Evolutionary conservation across 2,113 vertebrate species (phyloP).

Genomic region (Brachyistius frenatus): DNA sequence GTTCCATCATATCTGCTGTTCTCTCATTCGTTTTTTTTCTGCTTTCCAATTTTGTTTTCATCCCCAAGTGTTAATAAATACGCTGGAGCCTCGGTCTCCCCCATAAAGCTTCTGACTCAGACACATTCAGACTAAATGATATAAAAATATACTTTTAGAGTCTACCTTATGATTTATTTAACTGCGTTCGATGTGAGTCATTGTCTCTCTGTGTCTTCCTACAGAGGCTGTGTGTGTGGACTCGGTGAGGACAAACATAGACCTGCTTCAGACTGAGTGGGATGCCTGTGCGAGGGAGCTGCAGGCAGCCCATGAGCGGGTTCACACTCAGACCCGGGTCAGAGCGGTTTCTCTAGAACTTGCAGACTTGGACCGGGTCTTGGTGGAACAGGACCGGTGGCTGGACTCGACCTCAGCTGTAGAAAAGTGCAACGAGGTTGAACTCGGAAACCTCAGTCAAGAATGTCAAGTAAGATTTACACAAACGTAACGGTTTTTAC

Average conservation of each 20-base stretch:
- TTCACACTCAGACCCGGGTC: conserved; percentile 85
- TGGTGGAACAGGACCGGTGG: conserved; percentile 87
- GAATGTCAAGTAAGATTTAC: conserved; percentile 86
- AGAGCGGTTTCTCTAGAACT: conserved; percentile 85
- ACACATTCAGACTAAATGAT: too few relatives aligned
- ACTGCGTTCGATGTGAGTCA: neutral
- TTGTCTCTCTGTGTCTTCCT: conserved; percentile 6
- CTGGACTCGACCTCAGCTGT: conserved; percentile 50
- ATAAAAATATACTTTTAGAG: too few relatives aligned
- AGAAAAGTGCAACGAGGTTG: conserved; percentile 52
- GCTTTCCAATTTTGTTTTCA: neutral
- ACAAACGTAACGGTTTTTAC: neutral
- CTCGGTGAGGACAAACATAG: conserved; percentile 72
- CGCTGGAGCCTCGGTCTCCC: too few relatives aligned
- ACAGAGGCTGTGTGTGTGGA: conserved; percentile 82
- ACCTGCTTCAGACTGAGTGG: conserved; percentile 87
- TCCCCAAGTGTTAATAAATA: neutral
- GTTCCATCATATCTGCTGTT: neutral
- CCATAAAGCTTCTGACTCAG: too few relatives aligned
- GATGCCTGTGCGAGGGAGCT: conserved; percentile 81
- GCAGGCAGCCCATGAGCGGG: conserved; percentile 82
- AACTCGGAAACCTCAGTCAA: conserved; percentile 76
- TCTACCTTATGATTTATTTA: neutral
- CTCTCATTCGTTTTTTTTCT: neutral
- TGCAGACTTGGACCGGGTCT: conserved; percentile 78